phyloP scores from a whole-genome alignment of 1,140 invertebrate genomes.

The Microplitis demolitor region DNA sequence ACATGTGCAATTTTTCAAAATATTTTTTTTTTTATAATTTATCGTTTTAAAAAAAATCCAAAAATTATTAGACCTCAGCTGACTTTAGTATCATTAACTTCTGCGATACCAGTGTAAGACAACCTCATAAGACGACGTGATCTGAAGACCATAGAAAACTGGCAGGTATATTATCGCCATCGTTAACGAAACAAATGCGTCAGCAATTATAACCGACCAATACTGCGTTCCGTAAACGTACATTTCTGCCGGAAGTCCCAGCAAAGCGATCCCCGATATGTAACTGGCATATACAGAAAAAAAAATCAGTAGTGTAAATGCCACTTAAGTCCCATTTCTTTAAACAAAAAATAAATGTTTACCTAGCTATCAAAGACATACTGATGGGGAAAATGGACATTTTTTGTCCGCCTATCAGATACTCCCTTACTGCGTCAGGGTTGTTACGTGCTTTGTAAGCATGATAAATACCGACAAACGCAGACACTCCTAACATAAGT shows the following conservation, averaged over 20 bases:
- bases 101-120: no score
- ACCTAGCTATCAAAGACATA: constrained; percentile 71
- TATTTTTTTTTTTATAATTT: no score
- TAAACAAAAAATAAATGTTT: constrained; percentile 22
- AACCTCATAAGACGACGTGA: constrained; percentile 86
- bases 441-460: constrained; percentile 64
- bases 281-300: constrained; percentile 68
- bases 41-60: no score
- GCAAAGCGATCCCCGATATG: constrained; percentile 88
- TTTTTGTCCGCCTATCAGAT: constrained; percentile 67
- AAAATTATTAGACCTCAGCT: no score
- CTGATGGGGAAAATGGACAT: constrained; percentile 70
- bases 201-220: constrained; percentile 70
- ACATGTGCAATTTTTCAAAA: no score
- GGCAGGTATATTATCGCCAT: constrained; percentile 81
- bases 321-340: background rate
- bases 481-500: constrained; percentile 67
- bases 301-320: background rate
- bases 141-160: constrained; percentile 82
- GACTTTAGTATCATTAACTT: no score
- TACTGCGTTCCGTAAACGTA: constrained; percentile 86
- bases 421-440: constrained; percentile 67
- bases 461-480: constrained; percentile 71
- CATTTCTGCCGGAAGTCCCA: constrained; percentile 89
- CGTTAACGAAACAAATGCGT: constrained; percentile 73